Conservation (phyloP, 1,140 invertebrate species). For the Thalassaphorura encarpata region DNA sequence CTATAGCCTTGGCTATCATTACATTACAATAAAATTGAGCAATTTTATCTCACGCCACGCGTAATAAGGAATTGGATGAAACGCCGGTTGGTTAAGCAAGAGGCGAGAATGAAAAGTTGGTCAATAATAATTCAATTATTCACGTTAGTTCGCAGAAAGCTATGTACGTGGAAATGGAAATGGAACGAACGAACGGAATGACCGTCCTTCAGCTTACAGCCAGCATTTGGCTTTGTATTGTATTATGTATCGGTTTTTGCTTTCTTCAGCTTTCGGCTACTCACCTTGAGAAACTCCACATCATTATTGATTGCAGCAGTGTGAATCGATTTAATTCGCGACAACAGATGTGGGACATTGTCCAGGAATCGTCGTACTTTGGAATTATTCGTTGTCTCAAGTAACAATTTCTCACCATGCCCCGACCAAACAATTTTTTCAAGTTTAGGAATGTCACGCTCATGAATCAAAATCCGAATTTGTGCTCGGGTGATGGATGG, state of each 20-base stretch:
- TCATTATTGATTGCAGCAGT: conserved; percentile 62
- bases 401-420: conserved; percentile 63
- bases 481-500: conserved; percentile 34
- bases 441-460: conserved; percentile 39
- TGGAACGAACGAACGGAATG: too few relatives aligned
- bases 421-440: conserved; percentile 75
- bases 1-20: too few relatives aligned
- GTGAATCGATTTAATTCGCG: conserved; percentile 70
- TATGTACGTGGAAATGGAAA: too few relatives aligned
- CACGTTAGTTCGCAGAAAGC: too few relatives aligned
- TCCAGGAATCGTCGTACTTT: conserved; percentile 69
- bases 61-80: too few relatives aligned
- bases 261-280: conserved; percentile 7
- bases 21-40: too few relatives aligned
- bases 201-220: too few relatives aligned
- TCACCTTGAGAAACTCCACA: conserved; percentile 44
- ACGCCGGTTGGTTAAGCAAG: too few relatives aligned
- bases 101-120: too few relatives aligned
- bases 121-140: too few relatives aligned
- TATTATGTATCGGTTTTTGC: not conserved
- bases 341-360: conserved; percentile 66
- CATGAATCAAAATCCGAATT: conserved; percentile 41
- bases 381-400: conserved; percentile 70
- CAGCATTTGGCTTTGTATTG: too few relatives aligned
- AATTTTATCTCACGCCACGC: too few relatives aligned